Evolutionary conservation across 2,797 vertebrate species (phyloP), one percentile per base, ranked within the genome.

Genomic region (Mionectes olivaceus): DNA sequence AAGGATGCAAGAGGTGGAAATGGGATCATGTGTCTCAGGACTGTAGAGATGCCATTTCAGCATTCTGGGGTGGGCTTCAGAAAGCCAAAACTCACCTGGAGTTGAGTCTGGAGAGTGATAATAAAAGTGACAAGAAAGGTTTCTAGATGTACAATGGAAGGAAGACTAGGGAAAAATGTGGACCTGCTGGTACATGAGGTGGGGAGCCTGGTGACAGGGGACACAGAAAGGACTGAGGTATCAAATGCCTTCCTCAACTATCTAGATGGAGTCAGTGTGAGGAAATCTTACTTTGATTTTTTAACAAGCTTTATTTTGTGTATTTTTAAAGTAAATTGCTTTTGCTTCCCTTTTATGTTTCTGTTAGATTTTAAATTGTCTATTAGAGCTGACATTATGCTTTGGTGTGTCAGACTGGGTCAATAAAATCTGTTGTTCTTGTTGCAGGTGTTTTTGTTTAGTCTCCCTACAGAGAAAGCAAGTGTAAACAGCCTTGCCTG

Each of bases 371-470:
- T 87, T 84, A 90, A 93, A 83, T 87, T 77, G 49, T 93, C 83
- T 95, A 7, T 85, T 87, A 52, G 37, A 82, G 55, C 41, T 91
- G 79, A 67, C 35, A 25, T 89, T 90, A 67, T 1, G 5, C 23
- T 93, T 88, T 57, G 23, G 84, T 92, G 41, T 92, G 60, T 87
- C 90, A 95, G 90, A 32, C 33, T 83, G 37, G 65, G 88, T 94
- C 93, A 87, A 83, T 74, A 95, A 87, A 96, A 76, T 63, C 39
- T 47, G 63, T 83, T 92, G 75, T 87, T 95, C 82, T 88, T 87
- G 73, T 91, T 96, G 75, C 92, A 96, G 91, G 91, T 95, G 95
- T 49, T 93, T 94, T 94, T 94, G 82, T 95, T 96, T 95, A 89
- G 80, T 55, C 82, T 85, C 79, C 87, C 93, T 90, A 83, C 77